Conservation (phyloP, 1,140 invertebrate species). For the Telenomus remus region DNA sequence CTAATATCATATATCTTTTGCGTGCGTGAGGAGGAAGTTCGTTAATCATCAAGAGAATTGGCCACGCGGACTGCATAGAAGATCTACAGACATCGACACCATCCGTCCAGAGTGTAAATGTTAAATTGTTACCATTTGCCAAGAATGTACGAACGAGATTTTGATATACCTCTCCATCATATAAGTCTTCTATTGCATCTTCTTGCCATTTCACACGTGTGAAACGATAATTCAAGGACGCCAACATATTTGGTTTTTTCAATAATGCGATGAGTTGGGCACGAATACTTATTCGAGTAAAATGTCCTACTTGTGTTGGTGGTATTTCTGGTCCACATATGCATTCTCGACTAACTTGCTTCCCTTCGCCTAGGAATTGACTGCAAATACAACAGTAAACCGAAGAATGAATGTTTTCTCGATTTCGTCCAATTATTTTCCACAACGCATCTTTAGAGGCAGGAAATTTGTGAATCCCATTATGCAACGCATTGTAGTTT, state of each 20-base stretch:
- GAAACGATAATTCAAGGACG: conserved; percentile 10
- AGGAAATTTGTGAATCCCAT: too few species aligned
- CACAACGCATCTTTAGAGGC: too few species aligned
- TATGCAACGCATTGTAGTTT: too few species aligned
- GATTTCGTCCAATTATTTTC: background rate
- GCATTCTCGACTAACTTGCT: conserved; percentile 2
- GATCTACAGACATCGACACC: conserved; percentile 7
- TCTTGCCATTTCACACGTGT: conserved; percentile 6
- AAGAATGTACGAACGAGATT: conserved; percentile 10
- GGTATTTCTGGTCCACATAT: conserved; percentile 1
- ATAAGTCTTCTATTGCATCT: conserved; percentile 24
- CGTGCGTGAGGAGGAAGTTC: conserved; percentile 10
- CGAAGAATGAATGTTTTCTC: background rate
- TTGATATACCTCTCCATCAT: conserved; percentile 13
- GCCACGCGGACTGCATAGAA: background rate
- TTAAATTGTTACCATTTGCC: conserved; percentile 12
- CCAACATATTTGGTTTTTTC: conserved; percentile 7
- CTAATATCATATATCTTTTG: background rate
- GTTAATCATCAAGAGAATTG: conserved; percentile 1
- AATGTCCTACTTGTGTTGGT: conserved; percentile 5
- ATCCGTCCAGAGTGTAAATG: conserved; percentile 15
- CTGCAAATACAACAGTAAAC: conserved; percentile 10
- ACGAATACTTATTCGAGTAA: conserved; percentile 14
- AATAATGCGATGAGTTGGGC: conserved; percentile 13
- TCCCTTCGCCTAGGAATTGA: conserved; percentile 2